Base-by-base conservation (phyloP, 2,888 invertebrate species). In the Junonia oenone region DNA sequence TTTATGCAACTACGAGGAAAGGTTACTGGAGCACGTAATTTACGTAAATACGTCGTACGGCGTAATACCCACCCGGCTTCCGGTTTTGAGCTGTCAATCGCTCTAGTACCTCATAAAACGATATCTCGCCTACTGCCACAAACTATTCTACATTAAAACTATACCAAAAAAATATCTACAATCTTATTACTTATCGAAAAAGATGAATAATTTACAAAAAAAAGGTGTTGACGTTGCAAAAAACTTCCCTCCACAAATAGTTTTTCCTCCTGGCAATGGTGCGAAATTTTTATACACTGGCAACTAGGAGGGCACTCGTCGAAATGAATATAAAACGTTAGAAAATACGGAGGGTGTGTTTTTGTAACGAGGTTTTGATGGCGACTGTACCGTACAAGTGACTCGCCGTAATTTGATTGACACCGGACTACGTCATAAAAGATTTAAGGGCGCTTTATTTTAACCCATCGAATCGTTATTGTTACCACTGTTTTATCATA, bases 321-420 rank as follows among this genome's bases (percentile, higher is more conserved):
- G 61, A 58, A 65, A 65, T 65, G 63, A 72, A 70, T 66, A 73
- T 63, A 66, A 68, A 73, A 74, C 69, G 68, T 61, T 67, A 68
- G 65, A 64, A 71, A 73, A 72, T 68, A 68, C 59, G 56, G 64
- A 64, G 71, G 78, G 78, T 73, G 71, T 72, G 69, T 68, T 69
- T 62, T 56, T 67, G 71, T 80, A 78, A 79, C 72, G 76, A 71
- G 64, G 61, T 64, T 78, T 76, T 78, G 78, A 78, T 80, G 73
- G 72, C 67, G 73, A 68, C 61, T 64, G 67, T 66, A 61, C 60
- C 66, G 66, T 64, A 63, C 61, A 65, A 63, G 62, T 62, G 56
- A 51, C 48, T 59, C 35, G 63, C 64, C 61, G 69, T 78, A 75
- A 77, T 73, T 69, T 69, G 71, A 74, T 72, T 64, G 66, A 69